A percentile compares a stretch with the other conserved stretches of the same genome.
Conservation (phyloP, 1,140 invertebrate genomes). For the Lerema accius region DNA sequence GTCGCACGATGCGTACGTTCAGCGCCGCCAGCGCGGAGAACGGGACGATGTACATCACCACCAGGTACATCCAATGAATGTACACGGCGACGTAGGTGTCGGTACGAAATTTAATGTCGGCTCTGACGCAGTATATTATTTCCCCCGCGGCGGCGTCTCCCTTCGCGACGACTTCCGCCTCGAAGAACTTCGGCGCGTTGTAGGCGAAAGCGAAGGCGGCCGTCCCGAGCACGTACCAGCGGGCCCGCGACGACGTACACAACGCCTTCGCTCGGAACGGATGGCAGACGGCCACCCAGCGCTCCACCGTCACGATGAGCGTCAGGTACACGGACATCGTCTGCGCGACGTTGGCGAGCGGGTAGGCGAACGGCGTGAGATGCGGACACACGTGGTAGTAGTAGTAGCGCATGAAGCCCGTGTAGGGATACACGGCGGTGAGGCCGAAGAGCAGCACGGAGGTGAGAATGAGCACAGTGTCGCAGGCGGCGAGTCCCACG, state of each 20-base stretch:
- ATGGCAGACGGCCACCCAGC: constrained; percentile 98
- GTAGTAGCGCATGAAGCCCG: constrained; percentile 89
- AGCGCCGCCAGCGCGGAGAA: constrained; percentile 92
- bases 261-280: constrained; percentile 93
- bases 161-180: constrained; percentile 75
- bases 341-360: constrained; percentile 93
- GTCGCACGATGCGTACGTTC: constrained; percentile 94
- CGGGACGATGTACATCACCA: constrained; percentile 96
- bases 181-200: constrained; percentile 92
- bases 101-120: constrained; percentile 86
- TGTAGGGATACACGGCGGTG: constrained; percentile 92
- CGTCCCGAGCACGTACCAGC: constrained; percentile 93
- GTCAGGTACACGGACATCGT: constrained; percentile 98
- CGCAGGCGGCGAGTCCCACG: constrained; percentile 94
- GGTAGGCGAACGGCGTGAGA: constrained; percentile 92
- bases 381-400: constrained; percentile 91
- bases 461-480: constrained; percentile 93
- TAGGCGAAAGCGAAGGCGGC: constrained; percentile 92
- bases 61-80: constrained; percentile 95
- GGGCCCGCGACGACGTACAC: constrained; percentile 95
- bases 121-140: constrained; percentile 87
- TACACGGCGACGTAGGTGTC: constrained; percentile 93
- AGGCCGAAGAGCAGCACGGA: constrained; percentile 94
- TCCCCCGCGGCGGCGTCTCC: constrained; percentile 63
- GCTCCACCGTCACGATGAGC: constrained; percentile 96